phyloP scores from a whole-genome alignment of 2,797 vertebrate genomes.

The Balearica regulorum region DNA sequence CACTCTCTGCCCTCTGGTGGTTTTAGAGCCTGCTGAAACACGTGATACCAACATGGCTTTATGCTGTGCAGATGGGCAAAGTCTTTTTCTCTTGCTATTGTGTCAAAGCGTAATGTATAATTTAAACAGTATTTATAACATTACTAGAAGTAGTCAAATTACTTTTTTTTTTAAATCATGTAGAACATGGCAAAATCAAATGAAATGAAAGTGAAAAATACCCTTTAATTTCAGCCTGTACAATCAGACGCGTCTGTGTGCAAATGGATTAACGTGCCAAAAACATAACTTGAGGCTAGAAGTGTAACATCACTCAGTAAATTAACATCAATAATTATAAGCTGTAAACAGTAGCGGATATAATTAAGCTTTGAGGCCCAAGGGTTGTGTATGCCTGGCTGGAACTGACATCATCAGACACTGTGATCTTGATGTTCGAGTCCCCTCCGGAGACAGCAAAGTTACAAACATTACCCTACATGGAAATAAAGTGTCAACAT shows the following conservation, averaged over 20 bases:
- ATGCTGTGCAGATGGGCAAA: background rate
- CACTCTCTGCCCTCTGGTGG: background rate
- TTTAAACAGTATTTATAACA: background rate
- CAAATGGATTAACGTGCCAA: slow-evolving; percentile 46
- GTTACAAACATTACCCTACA: background rate
- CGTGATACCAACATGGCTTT: background rate
- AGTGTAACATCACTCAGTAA: slow-evolving; percentile 61
- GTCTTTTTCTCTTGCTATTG: background rate
- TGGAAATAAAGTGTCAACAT: background rate
- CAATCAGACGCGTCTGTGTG: background rate
- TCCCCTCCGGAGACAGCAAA: slow-evolving; percentile 19
- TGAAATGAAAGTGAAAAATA: slow-evolving; percentile 24
- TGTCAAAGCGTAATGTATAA: background rate
- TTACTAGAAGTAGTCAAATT: background rate
- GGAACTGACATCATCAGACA: slow-evolving; percentile 23
- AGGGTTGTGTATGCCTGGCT: slow-evolving; percentile 34
- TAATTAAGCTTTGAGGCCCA: slow-evolving; percentile 67
- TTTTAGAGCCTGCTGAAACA: background rate
- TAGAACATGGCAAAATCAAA: background rate
- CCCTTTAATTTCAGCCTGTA: background rate
- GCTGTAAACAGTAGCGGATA: slow-evolving; percentile 66
- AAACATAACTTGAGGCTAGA: slow-evolving; percentile 54
- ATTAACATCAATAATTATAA: slow-evolving; percentile 71
- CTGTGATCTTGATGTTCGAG: slow-evolving; percentile 14
- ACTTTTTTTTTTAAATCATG: background rate